Evolutionary conservation across 2,888 invertebrate species (phyloP).

Genomic region (Carcina quercana): DNA sequence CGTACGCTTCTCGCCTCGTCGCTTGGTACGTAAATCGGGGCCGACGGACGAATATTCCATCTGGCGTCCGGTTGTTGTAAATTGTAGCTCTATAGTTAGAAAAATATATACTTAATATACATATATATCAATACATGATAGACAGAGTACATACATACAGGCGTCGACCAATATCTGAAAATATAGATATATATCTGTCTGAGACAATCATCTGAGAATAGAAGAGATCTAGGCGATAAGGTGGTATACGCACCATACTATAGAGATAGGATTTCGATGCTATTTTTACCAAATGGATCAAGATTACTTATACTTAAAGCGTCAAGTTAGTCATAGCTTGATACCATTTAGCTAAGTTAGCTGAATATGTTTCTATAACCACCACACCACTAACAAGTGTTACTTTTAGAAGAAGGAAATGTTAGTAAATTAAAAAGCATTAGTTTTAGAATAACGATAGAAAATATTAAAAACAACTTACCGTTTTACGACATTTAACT

Average conservation of each 20-base stretch:
- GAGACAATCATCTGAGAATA: slow-evolving; percentile 19
- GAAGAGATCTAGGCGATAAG: slow-evolving; percentile 14
- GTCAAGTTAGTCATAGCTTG: slow-evolving; percentile 19
- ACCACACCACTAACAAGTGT: slow-evolving; percentile 62
- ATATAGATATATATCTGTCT: slow-evolving; percentile 9
- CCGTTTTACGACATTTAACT: too few relatives aligned
- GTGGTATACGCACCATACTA: slow-evolving; percentile 46
- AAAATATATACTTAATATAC: slow-evolving; percentile 13
- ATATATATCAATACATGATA: slow-evolving; percentile 7
- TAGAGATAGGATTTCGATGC: slow-evolving; percentile 63
- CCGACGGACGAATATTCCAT: slow-evolving; percentile 67
- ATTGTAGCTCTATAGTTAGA: slow-evolving; percentile 62
- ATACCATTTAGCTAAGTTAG: slow-evolving; percentile 27
- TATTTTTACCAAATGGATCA: slow-evolving; percentile 26
- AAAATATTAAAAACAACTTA: slow-evolving; percentile 48
- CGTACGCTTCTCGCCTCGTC: slow-evolving; percentile 53
- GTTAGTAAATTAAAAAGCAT: slow-evolving; percentile 54
- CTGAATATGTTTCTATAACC: slow-evolving; percentile 41
- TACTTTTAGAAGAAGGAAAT: slow-evolving; percentile 21
- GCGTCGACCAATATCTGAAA: slow-evolving; percentile 17
- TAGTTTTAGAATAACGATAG: slow-evolving; percentile 39
- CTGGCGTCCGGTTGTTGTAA: slow-evolving; percentile 59
- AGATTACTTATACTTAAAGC: slow-evolving; percentile 22
- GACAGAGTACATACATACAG: slow-evolving; percentile 7
- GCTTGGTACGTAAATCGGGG: slow-evolving; percentile 65